Evolutionary conservation across 2,888 invertebrate species (phyloP).

Genomic region (Tubiluchus corallicola): DNA sequence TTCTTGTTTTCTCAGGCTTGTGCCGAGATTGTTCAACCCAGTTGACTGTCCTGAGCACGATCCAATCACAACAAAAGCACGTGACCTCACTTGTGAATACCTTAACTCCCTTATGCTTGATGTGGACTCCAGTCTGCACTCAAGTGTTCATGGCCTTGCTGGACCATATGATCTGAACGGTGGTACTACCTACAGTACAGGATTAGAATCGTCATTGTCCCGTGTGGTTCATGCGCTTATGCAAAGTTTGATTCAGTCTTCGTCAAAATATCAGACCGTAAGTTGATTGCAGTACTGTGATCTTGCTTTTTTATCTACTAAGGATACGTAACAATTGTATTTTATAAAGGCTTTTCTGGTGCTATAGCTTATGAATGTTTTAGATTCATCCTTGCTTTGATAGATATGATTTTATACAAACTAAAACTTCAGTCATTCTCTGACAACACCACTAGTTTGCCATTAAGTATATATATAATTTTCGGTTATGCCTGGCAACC

Average conservation of each 20-base stretch:
- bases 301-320: not conserved
- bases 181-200: conserved; percentile 13
- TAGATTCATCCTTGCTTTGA: too few relatives aligned
- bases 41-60: conserved; percentile 35
- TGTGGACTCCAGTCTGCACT: conserved; percentile 27
- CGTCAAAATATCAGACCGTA: conserved; percentile 47
- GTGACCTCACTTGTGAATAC: conserved; percentile 21
- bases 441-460: too few relatives aligned
- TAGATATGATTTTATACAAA: too few relatives aligned
- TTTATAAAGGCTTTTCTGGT: conserved; percentile 7
- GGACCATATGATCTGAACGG: conserved; percentile 19
- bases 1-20: conserved; percentile 19
- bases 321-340: not conserved
- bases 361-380: too few relatives aligned
- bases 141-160: conserved; percentile 35
- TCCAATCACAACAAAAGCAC: conserved; percentile 37
- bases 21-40: conserved; percentile 27
- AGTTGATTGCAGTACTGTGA: conserved; percentile 23
- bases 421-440: too few relatives aligned
- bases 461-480: too few relatives aligned
- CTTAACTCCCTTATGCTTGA: conserved; percentile 25
- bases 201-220: conserved; percentile 37
- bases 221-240: conserved; percentile 36
- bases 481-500: too few relatives aligned
- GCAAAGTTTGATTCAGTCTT: conserved; percentile 38